Percentiles rank a stretch among this genome's conserved stretches.
phyloP scores from a whole-genome alignment of 1,140 invertebrate species.

The Lerema accius region DNA sequence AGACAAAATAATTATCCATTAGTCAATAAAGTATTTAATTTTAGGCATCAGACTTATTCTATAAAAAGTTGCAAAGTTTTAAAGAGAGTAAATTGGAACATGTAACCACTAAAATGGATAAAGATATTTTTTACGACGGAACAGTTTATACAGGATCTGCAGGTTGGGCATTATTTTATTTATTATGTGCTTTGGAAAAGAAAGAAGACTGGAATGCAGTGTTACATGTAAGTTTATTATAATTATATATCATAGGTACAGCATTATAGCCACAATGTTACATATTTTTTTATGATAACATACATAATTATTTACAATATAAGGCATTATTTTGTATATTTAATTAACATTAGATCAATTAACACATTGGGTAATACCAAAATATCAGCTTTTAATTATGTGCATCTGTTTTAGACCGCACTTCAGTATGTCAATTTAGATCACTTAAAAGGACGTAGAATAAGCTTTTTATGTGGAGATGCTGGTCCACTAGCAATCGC shows the following conservation, averaged over 20 bases:
- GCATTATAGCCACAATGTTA: too few relatives aligned
- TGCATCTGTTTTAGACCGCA: conserved; percentile 51
- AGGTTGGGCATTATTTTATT: conserved; percentile 75
- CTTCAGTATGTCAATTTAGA: conserved; percentile 59
- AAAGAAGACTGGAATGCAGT: conserved; percentile 44
- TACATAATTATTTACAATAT: too few relatives aligned
- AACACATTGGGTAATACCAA: too few relatives aligned
- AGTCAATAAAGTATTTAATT: too few relatives aligned
- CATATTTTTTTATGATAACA: too few relatives aligned
- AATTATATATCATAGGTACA: conserved; percentile 7
- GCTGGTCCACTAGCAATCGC: conserved; percentile 89
- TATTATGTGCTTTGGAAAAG: conserved; percentile 43
- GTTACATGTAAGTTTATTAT: conserved; percentile 48
- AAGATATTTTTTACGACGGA: conserved; percentile 71
- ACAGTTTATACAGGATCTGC: conserved; percentile 83
- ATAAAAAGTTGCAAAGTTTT: conserved; percentile 57
- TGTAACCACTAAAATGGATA: conserved; percentile 48
- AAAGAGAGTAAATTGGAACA: conserved; percentile 53
- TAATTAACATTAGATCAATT: too few relatives aligned
- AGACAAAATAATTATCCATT: too few relatives aligned
- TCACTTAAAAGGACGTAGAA: conserved; percentile 63
- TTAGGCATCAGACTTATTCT: conserved; percentile 60
- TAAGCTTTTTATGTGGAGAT: conserved; percentile 91
- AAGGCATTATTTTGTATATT: too few relatives aligned
- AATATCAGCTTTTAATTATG: conserved; percentile 20